Conservation (phyloP, 2,888 invertebrate species). For the Athalia cordata region DNA sequence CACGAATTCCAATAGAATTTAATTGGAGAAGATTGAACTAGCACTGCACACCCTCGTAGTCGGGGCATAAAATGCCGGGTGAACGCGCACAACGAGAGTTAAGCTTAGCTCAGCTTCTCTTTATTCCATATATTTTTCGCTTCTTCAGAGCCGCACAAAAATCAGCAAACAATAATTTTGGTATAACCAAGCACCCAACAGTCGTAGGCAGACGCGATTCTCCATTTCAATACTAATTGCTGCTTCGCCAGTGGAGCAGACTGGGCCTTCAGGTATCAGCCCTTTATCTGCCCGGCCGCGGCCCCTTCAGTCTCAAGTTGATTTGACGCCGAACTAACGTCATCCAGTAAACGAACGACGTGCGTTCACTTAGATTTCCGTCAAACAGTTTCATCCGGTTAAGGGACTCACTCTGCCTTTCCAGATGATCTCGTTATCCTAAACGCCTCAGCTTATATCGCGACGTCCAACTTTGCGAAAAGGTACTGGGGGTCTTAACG, state of each 20-base stretch:
- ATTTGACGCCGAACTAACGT: background rate
- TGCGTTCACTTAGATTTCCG: background rate
- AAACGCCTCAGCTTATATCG: background rate
- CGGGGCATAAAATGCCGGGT: constrained; percentile 29
- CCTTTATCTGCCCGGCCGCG: background rate
- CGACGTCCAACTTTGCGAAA: background rate
- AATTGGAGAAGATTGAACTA: constrained; percentile 69
- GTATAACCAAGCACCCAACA: background rate
- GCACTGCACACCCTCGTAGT: constrained; percentile 27
- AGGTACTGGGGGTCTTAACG: background rate
- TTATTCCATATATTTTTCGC: background rate
- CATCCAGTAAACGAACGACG: background rate
- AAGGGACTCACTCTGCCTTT: background rate
- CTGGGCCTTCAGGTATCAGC: background rate
- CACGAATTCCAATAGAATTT: constrained; percentile 72
- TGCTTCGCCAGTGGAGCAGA: background rate
- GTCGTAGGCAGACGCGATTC: background rate
- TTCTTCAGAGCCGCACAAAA: background rate
- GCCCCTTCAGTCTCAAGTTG: background rate
- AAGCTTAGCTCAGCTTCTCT: background rate
- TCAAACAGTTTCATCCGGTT: constrained; percentile 21
- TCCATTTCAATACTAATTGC: background rate
- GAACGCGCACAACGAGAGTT: background rate
- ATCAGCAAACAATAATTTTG: constrained; percentile 10
- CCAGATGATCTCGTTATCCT: constrained; percentile 10